Conservation (phyloP, 2,113 vertebrate species). For the Mustela lutreola region DNA sequence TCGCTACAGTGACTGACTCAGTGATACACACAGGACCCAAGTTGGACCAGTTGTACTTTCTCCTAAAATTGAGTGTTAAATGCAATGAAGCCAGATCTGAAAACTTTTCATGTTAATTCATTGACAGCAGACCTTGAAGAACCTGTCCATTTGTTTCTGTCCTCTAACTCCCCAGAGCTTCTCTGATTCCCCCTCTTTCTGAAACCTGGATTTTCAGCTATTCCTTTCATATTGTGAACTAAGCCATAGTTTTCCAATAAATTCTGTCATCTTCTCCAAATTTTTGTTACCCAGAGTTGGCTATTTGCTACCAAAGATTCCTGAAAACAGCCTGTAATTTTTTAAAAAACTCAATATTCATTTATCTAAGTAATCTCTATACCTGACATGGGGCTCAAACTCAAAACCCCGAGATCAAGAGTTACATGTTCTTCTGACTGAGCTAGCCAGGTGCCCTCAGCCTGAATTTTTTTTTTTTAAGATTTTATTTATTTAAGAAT, state of each 20-base stretch:
- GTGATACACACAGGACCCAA: not conserved
- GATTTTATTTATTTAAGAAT: too few relatives aligned
- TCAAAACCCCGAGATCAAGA: not conserved
- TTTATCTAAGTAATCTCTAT: not conserved
- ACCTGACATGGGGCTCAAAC: not conserved
- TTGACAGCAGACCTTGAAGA: not conserved
- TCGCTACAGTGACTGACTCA: not conserved
- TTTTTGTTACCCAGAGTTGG: not conserved
- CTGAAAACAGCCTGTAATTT: not conserved
- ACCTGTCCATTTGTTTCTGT: not conserved
- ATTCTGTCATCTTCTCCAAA: not conserved
- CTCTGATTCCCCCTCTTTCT: not conserved
- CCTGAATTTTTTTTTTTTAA: too few relatives aligned
- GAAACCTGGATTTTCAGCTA: not conserved
- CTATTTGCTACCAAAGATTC: not conserved
- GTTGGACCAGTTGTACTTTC: too few relatives aligned
- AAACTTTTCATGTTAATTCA: not conserved
- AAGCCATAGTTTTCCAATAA: not conserved
- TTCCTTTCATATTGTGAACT: not conserved
- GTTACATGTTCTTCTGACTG: not conserved
- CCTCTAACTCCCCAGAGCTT: not conserved
- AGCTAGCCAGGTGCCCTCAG: not conserved
- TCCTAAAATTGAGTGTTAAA: not conserved
- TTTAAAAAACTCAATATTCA: not conserved
- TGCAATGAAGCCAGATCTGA: not conserved